phyloP scores from a whole-genome alignment of 2,113 vertebrate genomes.

The Paradisaea rubra region DNA sequence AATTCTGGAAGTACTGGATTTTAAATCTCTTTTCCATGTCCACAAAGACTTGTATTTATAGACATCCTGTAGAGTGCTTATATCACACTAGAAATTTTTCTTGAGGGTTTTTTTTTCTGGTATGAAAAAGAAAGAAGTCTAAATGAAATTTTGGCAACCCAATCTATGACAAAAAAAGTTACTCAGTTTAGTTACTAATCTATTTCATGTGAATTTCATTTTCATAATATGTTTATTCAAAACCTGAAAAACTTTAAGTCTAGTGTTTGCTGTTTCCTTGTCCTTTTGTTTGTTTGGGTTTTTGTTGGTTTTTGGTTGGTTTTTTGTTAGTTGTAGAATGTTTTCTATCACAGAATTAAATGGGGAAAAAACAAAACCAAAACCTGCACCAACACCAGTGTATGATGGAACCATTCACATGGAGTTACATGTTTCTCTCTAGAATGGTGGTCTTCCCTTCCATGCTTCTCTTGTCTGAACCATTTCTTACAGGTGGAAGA shows the following conservation, averaged over 20 bases:
- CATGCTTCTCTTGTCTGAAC: neutral
- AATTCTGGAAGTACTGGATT: neutral
- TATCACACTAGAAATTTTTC: neutral
- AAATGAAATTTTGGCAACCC: neutral
- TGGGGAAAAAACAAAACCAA: neutral
- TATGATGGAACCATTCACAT: neutral
- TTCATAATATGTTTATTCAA: neutral
- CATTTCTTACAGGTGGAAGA: neutral
- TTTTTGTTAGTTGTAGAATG: neutral
- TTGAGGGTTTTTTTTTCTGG: rapidly evolving
- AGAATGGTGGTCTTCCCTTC: neutral
- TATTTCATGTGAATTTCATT: neutral
- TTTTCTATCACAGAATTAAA: neutral
- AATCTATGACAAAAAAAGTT: neutral
- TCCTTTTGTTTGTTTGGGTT: rapidly evolving
- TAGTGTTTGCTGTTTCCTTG: neutral
- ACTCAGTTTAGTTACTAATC: neutral
- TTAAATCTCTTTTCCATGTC: neutral
- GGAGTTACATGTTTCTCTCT: neutral
- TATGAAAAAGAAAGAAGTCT: neutral
- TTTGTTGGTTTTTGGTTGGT: neutral
- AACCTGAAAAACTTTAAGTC: neutral
- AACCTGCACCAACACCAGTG: rapidly evolving
- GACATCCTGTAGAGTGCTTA: neutral
- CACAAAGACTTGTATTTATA: neutral